Conservation (phyloP, 2,113 vertebrate genomes). For the Proteles cristata region DNA sequence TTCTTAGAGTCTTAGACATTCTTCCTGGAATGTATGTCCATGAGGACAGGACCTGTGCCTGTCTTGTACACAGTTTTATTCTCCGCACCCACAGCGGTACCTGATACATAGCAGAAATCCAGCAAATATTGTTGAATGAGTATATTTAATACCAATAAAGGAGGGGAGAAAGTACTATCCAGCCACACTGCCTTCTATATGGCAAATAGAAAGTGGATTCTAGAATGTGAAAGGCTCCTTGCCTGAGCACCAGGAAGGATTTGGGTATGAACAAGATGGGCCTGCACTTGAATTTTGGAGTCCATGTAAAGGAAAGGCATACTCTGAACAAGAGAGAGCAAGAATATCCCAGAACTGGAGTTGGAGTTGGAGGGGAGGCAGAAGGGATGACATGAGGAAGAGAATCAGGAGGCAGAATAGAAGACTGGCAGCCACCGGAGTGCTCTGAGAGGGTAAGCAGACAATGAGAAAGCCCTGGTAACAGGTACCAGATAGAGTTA, state of each 20-base stretch:
- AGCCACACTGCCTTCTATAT: background rate
- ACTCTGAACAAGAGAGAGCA: background rate
- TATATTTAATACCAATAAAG: background rate
- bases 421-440: background rate
- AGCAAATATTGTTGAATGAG: background rate
- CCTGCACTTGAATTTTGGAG: background rate
- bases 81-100: background rate
- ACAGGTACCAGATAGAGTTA: accelerated
- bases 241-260: background rate
- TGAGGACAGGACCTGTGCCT: background rate
- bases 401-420: background rate
- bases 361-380: too few species aligned
- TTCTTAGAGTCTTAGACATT: background rate
- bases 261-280: background rate
- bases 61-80: background rate
- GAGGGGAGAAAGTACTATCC: background rate
- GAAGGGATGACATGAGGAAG: background rate
- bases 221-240: background rate
- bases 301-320: background rate
- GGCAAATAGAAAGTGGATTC: background rate
- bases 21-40: background rate
- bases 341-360: background rate
- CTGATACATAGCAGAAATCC: background rate
- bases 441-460: background rate
- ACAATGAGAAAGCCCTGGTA: background rate